Percentiles rank a stretch among this genome's conserved stretches.
Evolutionary conservation across 2,888 invertebrate species (phyloP).

Genomic region (Lacanobia oleracea): DNA sequence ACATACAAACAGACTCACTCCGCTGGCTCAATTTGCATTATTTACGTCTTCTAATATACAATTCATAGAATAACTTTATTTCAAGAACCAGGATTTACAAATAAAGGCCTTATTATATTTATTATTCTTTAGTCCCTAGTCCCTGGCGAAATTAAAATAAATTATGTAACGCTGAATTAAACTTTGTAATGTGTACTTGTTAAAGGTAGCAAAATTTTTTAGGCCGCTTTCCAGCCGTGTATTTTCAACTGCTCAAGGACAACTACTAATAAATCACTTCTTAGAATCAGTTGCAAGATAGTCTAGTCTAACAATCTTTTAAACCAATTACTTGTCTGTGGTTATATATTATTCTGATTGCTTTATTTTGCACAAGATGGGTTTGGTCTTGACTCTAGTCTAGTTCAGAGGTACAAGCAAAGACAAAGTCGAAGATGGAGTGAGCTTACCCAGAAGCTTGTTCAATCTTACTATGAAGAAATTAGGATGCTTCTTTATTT

Average conservation of each 20-base stretch:
- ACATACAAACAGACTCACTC: not conserved
- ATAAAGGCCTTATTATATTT: constrained; percentile 20
- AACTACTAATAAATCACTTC: not conserved
- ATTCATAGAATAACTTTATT: constrained; percentile 16
- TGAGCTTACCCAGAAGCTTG: no score
- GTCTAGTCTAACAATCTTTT: not conserved
- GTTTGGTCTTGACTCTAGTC: no score
- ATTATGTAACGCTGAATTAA: constrained; percentile 33
- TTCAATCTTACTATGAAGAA: no score
- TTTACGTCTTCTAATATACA: constrained; percentile 1
- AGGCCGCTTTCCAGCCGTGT: not conserved
- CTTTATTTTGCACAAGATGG: no score
- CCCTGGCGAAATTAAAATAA: constrained; percentile 31
- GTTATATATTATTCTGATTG: no score
- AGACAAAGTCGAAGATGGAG: no score
- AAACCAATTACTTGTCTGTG: no score
- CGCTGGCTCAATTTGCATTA: not conserved
- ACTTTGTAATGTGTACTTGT: constrained; percentile 26
- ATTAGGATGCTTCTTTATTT: no score
- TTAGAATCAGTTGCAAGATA: not conserved
- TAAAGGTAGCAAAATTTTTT: constrained; percentile 1
- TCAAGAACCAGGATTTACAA: constrained; percentile 16
- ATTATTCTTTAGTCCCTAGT: constrained; percentile 17
- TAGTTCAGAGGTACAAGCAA: no score
- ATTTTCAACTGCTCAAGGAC: not conserved